Evolutionary conservation across 2,888 invertebrate genomes (phyloP), one percentile per base, ranked within the genome.

Genomic region (Lasioglossum villosulum): DNA sequence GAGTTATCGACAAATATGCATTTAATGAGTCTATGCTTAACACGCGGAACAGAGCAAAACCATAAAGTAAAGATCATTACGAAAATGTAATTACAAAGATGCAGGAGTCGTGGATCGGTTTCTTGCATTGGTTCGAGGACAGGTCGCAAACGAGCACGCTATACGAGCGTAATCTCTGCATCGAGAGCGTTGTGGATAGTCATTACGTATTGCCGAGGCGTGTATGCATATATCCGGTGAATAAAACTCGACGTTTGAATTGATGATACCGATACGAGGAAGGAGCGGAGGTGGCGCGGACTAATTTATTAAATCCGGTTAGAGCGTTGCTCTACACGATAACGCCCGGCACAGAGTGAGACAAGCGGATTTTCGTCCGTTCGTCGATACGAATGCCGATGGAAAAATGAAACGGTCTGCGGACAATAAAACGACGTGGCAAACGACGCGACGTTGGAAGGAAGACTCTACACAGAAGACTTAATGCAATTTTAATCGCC

Each of bases 281-380:
- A 71, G 76, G 79, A 73, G 72, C 30, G 75, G 52, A 75, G 76
- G 75, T 73, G 76, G 79, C 42, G 74, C 63, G 34, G 48, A 79
- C 79, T 85, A 83, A 85, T 85, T 85, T 83, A 83, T 85, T 79
- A 83, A 85, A 83, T 85, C 83, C 83, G 85, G 83, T 85, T 77
- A 77, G 59, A 83, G 14, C 72, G 75, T 66, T 78, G 39, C 52
- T 16, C 42, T 45, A 34, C 45, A 27, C 45, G 63, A 78, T 82
- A 84, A 84, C 82, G 56, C n/a, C n/a, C 59, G 37, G 10, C 39
- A 48, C 42, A 27, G n/a, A 59, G 74, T 37, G 37, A 68, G 37
- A 30, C 68, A 23, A 10, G 68, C 5, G 48, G 71, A 82, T 75
- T 75, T 48, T 52, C 75, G 75, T 52, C 45, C 45, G 34, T 16